Evolutionary conservation across 1,140 invertebrate species (phyloP).

Genomic region (Pseudomyrmex pallidus): DNA sequence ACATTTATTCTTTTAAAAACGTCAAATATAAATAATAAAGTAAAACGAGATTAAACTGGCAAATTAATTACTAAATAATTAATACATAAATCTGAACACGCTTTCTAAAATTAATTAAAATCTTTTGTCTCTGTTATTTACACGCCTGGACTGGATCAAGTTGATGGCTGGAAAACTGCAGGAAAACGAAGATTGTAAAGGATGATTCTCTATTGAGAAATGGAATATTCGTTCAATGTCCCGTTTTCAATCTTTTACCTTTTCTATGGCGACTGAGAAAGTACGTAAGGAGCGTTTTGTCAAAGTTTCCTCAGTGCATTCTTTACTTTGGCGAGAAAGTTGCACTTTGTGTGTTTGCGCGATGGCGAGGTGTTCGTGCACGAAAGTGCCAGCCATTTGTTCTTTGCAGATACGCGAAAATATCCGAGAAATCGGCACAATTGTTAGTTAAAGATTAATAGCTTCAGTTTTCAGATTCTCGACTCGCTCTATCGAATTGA

Average conservation of each 20-base stretch:
- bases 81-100: not conserved
- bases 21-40: not conserved
- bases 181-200: not conserved
- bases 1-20: not conserved
- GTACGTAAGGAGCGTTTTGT: constrained; percentile 53
- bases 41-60: not conserved
- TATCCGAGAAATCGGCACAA: not conserved
- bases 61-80: not conserved
- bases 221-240: constrained; percentile 55
- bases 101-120: not conserved
- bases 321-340: constrained; percentile 45
- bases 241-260: constrained; percentile 25
- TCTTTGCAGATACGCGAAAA: constrained; percentile 8
- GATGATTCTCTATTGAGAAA: constrained; percentile 31
- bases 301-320: constrained; percentile 53
- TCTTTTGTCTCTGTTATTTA: not conserved
- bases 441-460: constrained; percentile 44
- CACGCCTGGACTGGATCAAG: constrained; percentile 1
- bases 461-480: constrained; percentile 1
- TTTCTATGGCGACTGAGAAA: constrained; percentile 26
- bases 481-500: not conserved
- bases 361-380: constrained; percentile 14
- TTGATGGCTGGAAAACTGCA: not conserved
- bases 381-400: constrained; percentile 28
- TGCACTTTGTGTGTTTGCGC: constrained; percentile 29